Evolutionary conservation across 2,797 vertebrate species (phyloP).

Genomic region (Darevskia mixta): DNA sequence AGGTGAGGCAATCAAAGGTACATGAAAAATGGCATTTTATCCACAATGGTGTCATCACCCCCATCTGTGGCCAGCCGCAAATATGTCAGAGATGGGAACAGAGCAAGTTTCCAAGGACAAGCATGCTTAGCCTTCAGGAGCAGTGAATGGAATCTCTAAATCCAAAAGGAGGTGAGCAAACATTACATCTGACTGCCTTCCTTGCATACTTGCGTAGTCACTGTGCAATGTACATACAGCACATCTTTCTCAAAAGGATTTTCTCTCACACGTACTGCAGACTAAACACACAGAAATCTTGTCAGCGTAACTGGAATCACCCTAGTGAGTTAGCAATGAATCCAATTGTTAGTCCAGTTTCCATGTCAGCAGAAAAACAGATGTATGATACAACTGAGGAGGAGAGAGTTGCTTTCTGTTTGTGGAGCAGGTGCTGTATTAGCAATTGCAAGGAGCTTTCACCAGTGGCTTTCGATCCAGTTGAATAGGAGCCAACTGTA

Average conservation of each 20-base stretch:
- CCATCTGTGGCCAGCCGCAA: conserved; percentile 19
- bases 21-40: conserved; percentile 20
- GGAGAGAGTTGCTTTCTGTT: conserved; percentile 67
- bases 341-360: conserved; percentile 76
- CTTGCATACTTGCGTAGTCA: not conserved
- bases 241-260: conserved; percentile 48
- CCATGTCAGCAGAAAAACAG: conserved; percentile 82
- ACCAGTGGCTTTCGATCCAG: conserved; percentile 74
- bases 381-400: conserved; percentile 73
- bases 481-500: conserved; percentile 72
- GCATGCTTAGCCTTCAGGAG: fast-evolving
- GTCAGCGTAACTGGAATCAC: conserved; percentile 67
- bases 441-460: conserved; percentile 74
- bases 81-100: conserved; percentile 29
- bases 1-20: conserved; percentile 50
- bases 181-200: conserved; percentile 40
- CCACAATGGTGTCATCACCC: not conserved
- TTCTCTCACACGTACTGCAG: conserved; percentile 51
- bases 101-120: conserved; percentile 32
- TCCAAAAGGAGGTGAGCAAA: conserved; percentile 40
- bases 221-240: not conserved
- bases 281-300: conserved; percentile 58
- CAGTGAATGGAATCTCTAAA: conserved; percentile 2
- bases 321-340: conserved; percentile 71
- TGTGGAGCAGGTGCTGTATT: conserved; percentile 80